Conservation (phyloP, 2,888 invertebrate species). For the Abrostola triplasia region DNA sequence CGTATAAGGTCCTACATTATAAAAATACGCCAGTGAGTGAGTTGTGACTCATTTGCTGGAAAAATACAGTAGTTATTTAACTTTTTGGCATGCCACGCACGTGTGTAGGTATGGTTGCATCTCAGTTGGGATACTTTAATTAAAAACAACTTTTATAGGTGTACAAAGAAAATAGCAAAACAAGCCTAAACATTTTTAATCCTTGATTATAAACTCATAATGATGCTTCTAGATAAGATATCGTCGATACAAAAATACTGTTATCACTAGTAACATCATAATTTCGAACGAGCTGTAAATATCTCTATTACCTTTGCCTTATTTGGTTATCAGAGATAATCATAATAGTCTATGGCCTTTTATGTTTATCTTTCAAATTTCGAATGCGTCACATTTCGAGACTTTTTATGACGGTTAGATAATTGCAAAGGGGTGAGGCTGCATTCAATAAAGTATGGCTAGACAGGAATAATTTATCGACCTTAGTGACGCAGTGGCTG, state of each 20-base stretch:
- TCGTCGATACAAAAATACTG: slow-evolving; percentile 22
- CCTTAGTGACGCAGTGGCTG: no score
- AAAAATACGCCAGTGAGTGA: neutral
- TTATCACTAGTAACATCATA: slow-evolving; percentile 30
- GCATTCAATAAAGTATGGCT: neutral
- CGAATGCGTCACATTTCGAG: neutral
- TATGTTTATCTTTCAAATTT: neutral
- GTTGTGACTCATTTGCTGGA: no score
- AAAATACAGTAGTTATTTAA: no score
- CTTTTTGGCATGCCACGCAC: no score
- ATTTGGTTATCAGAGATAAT: slow-evolving; percentile 36
- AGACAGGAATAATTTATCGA: no score
- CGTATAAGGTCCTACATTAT: neutral
- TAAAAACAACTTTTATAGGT: neutral
- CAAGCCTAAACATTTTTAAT: neutral
- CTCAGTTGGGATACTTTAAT: neutral
- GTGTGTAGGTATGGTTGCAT: neutral
- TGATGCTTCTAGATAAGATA: slow-evolving; percentile 20
- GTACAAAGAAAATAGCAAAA: neutral
- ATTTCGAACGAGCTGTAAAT: slow-evolving; percentile 20
- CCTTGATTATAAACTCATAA: neutral
- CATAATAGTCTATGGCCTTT: slow-evolving; percentile 1
- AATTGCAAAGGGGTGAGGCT: neutral
- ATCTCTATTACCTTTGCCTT: slow-evolving; percentile 27
- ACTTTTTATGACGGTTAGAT: no score